Base-by-base conservation (phyloP, 2,113 vertebrate species). In the Pyxicephalus adspersus region DNA sequence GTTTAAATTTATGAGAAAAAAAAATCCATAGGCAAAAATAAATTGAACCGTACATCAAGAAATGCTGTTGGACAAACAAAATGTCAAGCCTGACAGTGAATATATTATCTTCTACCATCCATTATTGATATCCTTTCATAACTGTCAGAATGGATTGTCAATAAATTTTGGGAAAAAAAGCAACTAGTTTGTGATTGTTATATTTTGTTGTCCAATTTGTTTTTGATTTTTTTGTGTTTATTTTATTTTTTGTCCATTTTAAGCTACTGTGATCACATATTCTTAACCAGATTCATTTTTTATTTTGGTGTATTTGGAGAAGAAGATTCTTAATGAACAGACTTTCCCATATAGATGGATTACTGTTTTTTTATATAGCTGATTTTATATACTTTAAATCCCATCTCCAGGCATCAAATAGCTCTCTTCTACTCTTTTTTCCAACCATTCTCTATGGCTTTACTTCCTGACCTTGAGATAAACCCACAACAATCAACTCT, bases 31-130 rank as follows among this genome's bases (percentile, higher is more conserved):
- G 50, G 70, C 68, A 64, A 64, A 81, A 74, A 73, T 73, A 81
- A 81, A 81, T 81, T 73, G 68, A 81, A 81, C 68, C 73, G 68
- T 81, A 81, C 68, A 81, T 81, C 79, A 81, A 73, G 57, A 81
- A 80, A 65, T 65, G 68, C 58, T 73, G 68, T 81, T 74, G 79
- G 79, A 81, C 79, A 81, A 81, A 81, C 68, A 74, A 81, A 81
- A 64, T 65, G 68, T 81, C 70, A 81, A 74, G 63, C 8, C 45
- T 74, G 60, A 74, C 79, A 81, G 68, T 81, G 79, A 81, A 73
- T 81, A 81, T 81, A 81, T 81, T 73, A 73, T 81, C 68, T 25
- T 63, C 61, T 57, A 63, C 68, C 60, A 64, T 64, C 71, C 79
- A 81, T 29, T 81, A 74, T 81, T 74, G 79, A 81, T 74, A 64